Evolutionary conservation across 1,140 invertebrate genomes (phyloP), one percentile per base, ranked within the genome.

Genomic region (Hylaeus volcanicus): DNA sequence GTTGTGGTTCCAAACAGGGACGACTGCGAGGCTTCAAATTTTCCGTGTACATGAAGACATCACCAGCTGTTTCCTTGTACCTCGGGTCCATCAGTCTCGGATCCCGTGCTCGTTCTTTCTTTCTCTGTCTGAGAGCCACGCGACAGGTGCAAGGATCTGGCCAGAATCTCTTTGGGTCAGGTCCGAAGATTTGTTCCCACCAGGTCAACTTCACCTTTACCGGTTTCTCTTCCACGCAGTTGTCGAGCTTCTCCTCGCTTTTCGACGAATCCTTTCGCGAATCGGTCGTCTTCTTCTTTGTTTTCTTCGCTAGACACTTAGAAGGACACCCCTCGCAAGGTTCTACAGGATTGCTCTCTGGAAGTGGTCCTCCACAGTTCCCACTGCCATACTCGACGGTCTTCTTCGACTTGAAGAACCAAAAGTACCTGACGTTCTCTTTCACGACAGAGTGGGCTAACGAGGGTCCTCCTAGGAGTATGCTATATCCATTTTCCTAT

Each of bases 31-130:
- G 43, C 65, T 66, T 88, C 1, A 48, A 0, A 1, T 39, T 2
- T 55, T 86, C 81, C 1, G 77, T 88, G 26, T 75, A 87, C 2
- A 89, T 0, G 4, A 85, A 15, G 0, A 88, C 78, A 58, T 89
- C 83, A 0, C 78, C 79, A 0, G 5, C 2, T 0, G 75, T 87
- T 0, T 5, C 1, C 1, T 58, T 9, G 56, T 84, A 84, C 11
- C 73, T 43, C 2, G 80, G 43, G 79, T 90, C 81, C 2, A 39
- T 1, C 3, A 88, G 12, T 26, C 73, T 75, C 1, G 63, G 63
- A 73, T 77, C 72, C 0, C 70, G 9, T 12, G 2, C 2, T 0
- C 75, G 48, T 15, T 14, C 53, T 56, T 37, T 63, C 5, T 26
- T 63, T 26, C 45, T 75, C 2, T 77, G 53, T 39, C 41, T 53